Evolutionary conservation across 2,797 vertebrate genomes (phyloP).

Genomic region (Darevskia mixta): DNA sequence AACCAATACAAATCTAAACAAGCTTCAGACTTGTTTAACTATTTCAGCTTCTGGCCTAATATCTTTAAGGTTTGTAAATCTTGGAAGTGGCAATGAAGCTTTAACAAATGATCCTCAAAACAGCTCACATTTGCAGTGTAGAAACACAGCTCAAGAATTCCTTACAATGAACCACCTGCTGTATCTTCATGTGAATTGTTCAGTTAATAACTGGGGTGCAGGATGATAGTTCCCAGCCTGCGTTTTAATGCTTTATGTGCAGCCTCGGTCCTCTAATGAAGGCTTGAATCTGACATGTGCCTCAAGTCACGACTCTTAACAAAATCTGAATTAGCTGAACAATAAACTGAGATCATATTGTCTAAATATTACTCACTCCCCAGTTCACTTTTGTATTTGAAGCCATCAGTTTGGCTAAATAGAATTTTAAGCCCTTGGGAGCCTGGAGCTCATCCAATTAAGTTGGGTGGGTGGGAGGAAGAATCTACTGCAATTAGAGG

Average conservation of each 20-base stretch:
- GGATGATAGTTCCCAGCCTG: too few species aligned
- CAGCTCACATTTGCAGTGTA: not conserved
- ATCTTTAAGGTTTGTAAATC: not conserved
- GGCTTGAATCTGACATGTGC: not conserved
- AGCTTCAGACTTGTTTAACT: not conserved
- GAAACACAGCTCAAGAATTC: not conserved
- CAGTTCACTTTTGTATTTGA: not conserved
- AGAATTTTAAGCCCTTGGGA: constrained; percentile 7
- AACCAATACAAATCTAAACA: not conserved
- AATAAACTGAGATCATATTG: not conserved
- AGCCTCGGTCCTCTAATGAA: not conserved
- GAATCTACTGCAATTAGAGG: not conserved
- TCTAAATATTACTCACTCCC: constrained; percentile 2
- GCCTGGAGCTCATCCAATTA: not conserved
- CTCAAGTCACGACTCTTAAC: constrained; percentile 12
- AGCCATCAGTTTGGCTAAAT: not conserved
- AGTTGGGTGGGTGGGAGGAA: not conserved
- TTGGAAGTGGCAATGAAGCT: not conserved
- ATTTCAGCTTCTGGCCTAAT: not conserved
- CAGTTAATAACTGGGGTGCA: not conserved
- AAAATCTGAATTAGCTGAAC: constrained; percentile 7
- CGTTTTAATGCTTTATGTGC: not conserved
- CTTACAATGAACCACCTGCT: not conserved
- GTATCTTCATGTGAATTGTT: not conserved
- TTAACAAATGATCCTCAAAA: constrained; percentile 11